Evolutionary conservation across 64 coral and sea anemone genomes (phyloP).

Genomic region (Anthopleura sola): DNA sequence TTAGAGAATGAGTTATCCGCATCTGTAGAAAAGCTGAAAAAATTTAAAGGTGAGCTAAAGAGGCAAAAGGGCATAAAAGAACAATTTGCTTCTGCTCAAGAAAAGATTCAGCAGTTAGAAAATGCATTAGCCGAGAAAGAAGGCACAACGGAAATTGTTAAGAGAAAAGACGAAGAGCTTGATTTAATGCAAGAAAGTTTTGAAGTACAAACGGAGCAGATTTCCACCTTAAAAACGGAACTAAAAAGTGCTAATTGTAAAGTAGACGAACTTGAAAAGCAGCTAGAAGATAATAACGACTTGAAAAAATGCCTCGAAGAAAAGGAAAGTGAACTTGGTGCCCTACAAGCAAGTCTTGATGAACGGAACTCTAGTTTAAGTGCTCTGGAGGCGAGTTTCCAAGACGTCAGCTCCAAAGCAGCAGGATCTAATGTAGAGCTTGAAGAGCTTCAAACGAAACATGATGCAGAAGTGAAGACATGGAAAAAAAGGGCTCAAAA

Average conservation of each 20-base stretch:
- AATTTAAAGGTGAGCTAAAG: neutral
- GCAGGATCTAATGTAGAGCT: constrained; percentile 25
- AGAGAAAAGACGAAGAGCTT: constrained; percentile 40
- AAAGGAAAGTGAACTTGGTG: constrained; percentile 35
- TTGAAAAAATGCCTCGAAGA: constrained; percentile 21
- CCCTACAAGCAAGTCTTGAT: constrained; percentile 34
- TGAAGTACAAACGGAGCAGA: constrained; percentile 24
- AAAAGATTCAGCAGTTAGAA: constrained; percentile 17
- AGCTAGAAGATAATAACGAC: constrained; percentile 24
- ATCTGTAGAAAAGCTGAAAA: neutral
- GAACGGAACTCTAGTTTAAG: constrained; percentile 26
- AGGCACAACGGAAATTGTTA: neutral
- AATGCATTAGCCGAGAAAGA: neutral
- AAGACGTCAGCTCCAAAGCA: constrained; percentile 29
- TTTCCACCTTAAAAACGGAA: constrained; percentile 24
- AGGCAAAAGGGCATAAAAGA: constrained; percentile 15
- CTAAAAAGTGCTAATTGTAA: neutral
- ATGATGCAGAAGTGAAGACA: constrained; percentile 27
- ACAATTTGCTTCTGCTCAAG: constrained; percentile 9
- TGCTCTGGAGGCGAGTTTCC: constrained; percentile 39
- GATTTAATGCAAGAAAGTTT: constrained; percentile 20
- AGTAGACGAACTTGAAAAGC: constrained; percentile 24
- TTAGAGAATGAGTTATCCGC: neutral
- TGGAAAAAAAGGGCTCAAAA: constrained; percentile 61
- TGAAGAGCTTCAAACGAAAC: constrained; percentile 18